A percentile compares a stretch with the other conserved stretches of the same genome.
Evolutionary conservation across 2,113 vertebrate genomes (phyloP).

Genomic region (Anguilla japonica): DNA sequence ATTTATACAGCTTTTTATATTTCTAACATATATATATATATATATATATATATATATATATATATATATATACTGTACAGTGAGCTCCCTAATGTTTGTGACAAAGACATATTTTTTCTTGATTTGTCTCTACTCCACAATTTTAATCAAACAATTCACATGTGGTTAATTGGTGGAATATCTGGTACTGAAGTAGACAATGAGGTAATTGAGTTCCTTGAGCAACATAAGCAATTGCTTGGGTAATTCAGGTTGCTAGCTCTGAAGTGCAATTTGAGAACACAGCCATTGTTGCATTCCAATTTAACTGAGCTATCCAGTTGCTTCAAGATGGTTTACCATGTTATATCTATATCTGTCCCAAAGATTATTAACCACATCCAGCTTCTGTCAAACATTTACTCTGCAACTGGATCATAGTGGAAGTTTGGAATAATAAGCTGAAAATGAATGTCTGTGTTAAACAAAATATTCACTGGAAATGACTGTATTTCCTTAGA

Average conservation of each 20-base stretch:
- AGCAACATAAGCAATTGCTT: constrained; percentile 9
- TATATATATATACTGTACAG: too few species aligned
- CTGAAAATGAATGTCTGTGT: too few species aligned
- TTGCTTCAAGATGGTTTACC: not conserved
- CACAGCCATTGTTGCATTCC: constrained; percentile 15
- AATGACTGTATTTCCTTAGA: too few species aligned
- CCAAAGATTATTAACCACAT: not conserved
- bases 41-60: too few species aligned
- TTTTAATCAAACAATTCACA: too few species aligned
- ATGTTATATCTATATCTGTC: not conserved
- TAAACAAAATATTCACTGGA: too few species aligned
- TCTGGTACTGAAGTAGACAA: constrained; percentile 7
- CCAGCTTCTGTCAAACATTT: not conserved
- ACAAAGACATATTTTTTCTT: too few species aligned
- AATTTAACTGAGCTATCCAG: constrained; percentile 6
- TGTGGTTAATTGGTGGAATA: constrained; percentile 6
- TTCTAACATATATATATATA: too few species aligned
- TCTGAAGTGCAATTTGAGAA: constrained; percentile 6
- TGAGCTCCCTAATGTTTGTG: too few species aligned
- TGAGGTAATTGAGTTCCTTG: constrained; percentile 21
- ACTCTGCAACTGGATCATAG: not conserved
- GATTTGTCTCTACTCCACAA: too few species aligned
- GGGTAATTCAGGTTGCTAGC: not conserved
- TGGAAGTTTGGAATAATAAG: too few species aligned
- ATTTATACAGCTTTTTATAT: too few species aligned